Conservation (phyloP, 2,797 vertebrate species). For the Gallinago solitaria region DNA sequence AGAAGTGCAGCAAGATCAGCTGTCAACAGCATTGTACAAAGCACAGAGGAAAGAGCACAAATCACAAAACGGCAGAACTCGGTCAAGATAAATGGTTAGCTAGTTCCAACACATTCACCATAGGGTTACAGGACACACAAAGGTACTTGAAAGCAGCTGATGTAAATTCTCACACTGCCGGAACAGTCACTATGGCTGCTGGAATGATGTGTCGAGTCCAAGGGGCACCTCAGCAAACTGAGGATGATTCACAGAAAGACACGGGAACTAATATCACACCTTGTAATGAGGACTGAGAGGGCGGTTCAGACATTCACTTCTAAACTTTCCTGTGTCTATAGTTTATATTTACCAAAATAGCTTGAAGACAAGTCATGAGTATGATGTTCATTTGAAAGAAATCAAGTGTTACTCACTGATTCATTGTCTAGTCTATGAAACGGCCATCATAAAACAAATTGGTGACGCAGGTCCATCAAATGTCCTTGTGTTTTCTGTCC, state of each 20-base stretch:
- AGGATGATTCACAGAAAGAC: not conserved
- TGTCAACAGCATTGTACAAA: not conserved
- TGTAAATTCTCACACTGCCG: not conserved
- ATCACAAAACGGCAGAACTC: not conserved
- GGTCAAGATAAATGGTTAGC: not conserved
- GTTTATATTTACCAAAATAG: not conserved
- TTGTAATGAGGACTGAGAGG: not conserved
- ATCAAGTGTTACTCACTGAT: not conserved
- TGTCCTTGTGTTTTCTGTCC: not conserved
- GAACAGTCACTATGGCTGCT: not conserved
- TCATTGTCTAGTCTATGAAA: not conserved
- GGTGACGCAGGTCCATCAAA: not conserved
- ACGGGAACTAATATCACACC: accelerated
- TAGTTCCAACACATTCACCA: not conserved
- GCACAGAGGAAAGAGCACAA: not conserved
- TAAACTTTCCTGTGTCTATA: not conserved
- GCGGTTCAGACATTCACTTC: not conserved
- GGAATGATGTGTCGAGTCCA: not conserved
- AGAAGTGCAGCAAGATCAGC: not conserved
- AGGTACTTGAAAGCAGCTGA: not conserved
- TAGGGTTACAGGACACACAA: not conserved
- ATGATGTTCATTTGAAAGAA: accelerated
- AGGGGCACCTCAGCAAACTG: not conserved
- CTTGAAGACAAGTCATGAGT: not conserved
- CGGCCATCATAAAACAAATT: not conserved